Evolutionary conservation across 2,888 invertebrate genomes (phyloP).

Genomic region (Odontothrips loti): DNA sequence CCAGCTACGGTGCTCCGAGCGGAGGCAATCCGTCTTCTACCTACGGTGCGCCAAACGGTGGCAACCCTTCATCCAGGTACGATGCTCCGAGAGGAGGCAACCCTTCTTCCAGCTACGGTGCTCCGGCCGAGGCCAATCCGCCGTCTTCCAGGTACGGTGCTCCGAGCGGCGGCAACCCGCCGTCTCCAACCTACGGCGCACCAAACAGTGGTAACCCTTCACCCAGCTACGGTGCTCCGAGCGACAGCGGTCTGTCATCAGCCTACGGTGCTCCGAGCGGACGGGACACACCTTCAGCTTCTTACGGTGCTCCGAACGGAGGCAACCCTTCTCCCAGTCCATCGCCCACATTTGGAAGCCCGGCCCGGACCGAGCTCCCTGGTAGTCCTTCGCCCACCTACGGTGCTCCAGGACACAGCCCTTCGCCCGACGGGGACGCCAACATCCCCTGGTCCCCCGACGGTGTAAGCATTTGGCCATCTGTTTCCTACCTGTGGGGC

Average conservation of each 20-base stretch:
- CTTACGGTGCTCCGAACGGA: background rate
- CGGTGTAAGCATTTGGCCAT: conserved; percentile 7
- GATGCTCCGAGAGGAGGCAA: background rate
- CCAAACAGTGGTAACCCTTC: background rate
- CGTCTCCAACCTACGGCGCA: background rate
- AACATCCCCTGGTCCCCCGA: background rate
- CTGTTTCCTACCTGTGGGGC: background rate
- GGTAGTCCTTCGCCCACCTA: background rate
- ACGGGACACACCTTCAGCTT: background rate
- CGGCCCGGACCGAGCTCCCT: too few species aligned
- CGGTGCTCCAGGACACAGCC: background rate
- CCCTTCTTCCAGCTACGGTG: background rate
- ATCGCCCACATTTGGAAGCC: too few species aligned
- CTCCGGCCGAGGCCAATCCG: background rate
- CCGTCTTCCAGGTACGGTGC: background rate
- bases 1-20: background rate
- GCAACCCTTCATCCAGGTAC: background rate
- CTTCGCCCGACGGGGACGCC: background rate
- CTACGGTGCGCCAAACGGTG: background rate
- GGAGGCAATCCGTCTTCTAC: background rate
- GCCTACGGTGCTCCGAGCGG: background rate
- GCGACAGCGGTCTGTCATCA: background rate
- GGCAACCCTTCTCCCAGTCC: background rate
- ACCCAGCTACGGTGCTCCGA: background rate
- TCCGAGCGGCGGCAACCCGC: background rate